These are phyloP conservation scores for Epinotia bilunana DNA, from an alignment of 2,888 invertebrate species.

Conservation along the genomic window DNA sequence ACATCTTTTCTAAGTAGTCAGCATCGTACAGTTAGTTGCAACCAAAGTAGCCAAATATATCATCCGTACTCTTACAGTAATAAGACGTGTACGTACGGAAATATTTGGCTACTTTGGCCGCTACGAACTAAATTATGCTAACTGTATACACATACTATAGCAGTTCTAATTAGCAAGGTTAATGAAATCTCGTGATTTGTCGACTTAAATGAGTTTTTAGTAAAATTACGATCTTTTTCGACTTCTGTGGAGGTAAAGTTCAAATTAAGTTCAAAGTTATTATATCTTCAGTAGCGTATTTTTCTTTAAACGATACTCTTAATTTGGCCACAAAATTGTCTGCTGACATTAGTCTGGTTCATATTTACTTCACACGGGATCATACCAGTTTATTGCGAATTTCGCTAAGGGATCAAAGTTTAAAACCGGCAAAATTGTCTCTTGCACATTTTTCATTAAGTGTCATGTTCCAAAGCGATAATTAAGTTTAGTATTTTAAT, in stretches of 20 bases:
- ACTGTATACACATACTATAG: background rate
- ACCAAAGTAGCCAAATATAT: too few species aligned
- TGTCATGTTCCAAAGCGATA: conserved; percentile 13
- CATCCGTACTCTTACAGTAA: too few species aligned
- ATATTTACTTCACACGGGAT: background rate
- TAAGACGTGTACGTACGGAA: too few species aligned
- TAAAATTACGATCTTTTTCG: background rate
- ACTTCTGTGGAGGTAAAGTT: background rate
- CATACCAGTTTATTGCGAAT: conserved; percentile 10
- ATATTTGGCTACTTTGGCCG: too few species aligned
- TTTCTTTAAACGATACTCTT: background rate
- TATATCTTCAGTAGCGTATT: background rate
- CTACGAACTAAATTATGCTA: too few species aligned
- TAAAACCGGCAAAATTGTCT: background rate
- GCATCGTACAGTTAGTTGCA: too few species aligned
- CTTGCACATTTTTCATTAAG: conserved; percentile 10
- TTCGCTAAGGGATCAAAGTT: conserved; percentile 11
- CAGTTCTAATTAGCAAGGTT: background rate
- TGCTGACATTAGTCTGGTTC: background rate
- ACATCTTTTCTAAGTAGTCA: background rate
- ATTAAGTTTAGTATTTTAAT: conserved; percentile 28
- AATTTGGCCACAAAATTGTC: background rate
- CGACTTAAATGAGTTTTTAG: background rate
- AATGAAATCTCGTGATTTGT: background rate
- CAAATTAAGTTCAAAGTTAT: too few species aligned